Evolutionary conservation across 35 echinoderm and acorn worm genomes (phyloP), one percentile per base, ranked within the genome.

Genomic region (Nesometra sesokonis): DNA sequence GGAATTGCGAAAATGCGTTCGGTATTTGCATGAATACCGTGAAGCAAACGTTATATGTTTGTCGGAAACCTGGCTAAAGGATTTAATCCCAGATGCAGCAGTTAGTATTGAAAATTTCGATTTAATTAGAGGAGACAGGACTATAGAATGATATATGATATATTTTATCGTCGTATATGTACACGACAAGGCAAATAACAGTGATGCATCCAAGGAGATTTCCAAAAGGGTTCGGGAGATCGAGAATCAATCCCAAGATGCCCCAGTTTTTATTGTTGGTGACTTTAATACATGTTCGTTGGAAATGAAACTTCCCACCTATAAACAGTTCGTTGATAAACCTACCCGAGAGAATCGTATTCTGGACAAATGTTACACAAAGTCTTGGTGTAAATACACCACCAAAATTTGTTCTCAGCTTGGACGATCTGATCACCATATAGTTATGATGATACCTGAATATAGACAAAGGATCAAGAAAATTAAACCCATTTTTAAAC

Each of bases 61-160:
- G 52, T 67, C 85, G 19, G 85, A 86, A 37, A 86, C 85, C 47
- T 86, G 85, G 85, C 85, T 86, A 29, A 35, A 77, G 33, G 85
- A 77, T 5, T 37, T 36, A 30, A 86, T 86, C 23, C 85, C 85
- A 34, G 85, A 77, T 67, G 57, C 23, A 67, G 67, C 29, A 30
- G 67, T 86, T 67, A 33, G 11, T 23, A 32, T 77, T 5, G 40
- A 46, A 2, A 78, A 77, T 7, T 86, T 86, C 15, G 32, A 32
- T 36, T 33, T 76, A 35, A n/a, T 86, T 32, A 32, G 67, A 34
- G 13, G 32, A 11, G 47, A 86, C 67, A 77, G 85, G 27, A 86
- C 85, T n/a, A 17, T 21, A 2, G 52, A 57, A 27, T 77, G n/a
- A n/a, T n/a, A 47, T 30, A 78, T 77, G 57, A 88, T 85, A n/a